Evolutionary conservation across 1,140 invertebrate species (phyloP), one percentile per base, ranked within the genome.

Genomic region (Ridgeia piscesae): DNA sequence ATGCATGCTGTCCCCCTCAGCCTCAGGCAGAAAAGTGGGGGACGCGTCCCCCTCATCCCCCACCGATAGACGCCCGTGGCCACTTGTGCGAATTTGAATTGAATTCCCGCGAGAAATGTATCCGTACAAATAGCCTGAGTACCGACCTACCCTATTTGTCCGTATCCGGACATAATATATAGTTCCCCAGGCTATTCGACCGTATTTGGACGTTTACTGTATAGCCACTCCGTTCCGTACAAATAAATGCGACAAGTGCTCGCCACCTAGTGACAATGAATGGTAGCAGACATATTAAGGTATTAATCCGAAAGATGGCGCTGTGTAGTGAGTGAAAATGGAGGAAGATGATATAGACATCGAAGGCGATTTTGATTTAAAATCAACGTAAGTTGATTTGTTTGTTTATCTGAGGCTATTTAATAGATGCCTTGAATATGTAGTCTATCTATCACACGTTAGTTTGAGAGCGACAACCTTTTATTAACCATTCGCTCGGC

Each of bases 331-430:
- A 77, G 58, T 77, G 58, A 77, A 77, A 77, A 77, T 77, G 58
- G 58, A 94, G 58, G 95, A 96, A 89, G 95, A 94, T 89, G 95
- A 96, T 94, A 95, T 96, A 77, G 95, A 96, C 92, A 94, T 96
- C 92, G 93, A 95, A 92, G 95, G 95, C 34, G 95, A 96, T 93
- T 96, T 95, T 93, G 94, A 95, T 91, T 94, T 95, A 50, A 95
- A 95, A 93, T 89, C 94, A 89, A 94, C 94, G 95, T 95, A 94
- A 93, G 94, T 21, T 33, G 27, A n/a, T 92, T 88, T 92, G 50
- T 88, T 33, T 50, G 89, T 58, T 17, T 42, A 35, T 92, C 50
- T 92, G 77, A 93, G 42, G 9, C 17, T 34, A 17, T 27, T n/a
- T n/a, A n/a, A n/a, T 35, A 42, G 34, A 90, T 35, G 34, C n/a